phyloP scores from a whole-genome alignment of 2,113 vertebrate species.

The Abramis brama region DNA sequence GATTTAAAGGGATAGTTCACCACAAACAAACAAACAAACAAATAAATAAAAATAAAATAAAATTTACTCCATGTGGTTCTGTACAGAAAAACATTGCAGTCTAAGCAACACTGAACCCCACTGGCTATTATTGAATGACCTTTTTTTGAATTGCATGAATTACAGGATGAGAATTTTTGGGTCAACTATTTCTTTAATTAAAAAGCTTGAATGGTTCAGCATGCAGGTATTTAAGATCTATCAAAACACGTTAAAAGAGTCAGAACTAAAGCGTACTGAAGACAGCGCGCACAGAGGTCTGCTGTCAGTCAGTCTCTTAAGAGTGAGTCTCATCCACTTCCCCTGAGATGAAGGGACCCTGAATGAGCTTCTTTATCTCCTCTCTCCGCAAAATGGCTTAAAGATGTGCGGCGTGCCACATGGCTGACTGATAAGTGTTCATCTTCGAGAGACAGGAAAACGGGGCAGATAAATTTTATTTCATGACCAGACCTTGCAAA shows the following conservation, averaged over 20 bases:
- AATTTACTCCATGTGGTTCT: too few species aligned
- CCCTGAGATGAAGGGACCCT: conserved; percentile 32
- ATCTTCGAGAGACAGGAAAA: conserved; percentile 51
- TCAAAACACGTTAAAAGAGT: neutral
- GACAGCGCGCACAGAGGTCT: neutral
- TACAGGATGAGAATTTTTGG: too few species aligned
- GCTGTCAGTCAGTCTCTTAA: neutral
- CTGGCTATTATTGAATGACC: too few species aligned
- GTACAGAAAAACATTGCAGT: too few species aligned
- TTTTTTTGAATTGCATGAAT: too few species aligned
- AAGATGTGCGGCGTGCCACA: conserved; percentile 65
- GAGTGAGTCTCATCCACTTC: conserved; percentile 42
- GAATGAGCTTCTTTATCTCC: conserved; percentile 58
- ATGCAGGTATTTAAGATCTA: neutral
- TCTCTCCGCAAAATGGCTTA: conserved; percentile 66
- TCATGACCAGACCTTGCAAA: conserved; percentile 49
- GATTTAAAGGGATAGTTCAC: too few species aligned
- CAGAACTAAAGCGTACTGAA: neutral
- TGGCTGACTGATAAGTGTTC: conserved; percentile 64
- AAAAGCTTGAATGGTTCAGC: too few species aligned
- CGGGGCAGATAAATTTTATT: conserved; percentile 61
- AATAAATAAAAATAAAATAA: too few species aligned
- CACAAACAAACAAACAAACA: too few species aligned
- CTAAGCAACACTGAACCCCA: too few species aligned
- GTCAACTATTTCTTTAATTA: too few species aligned